Evolutionary conservation across 2,797 vertebrate genomes (phyloP).

Genomic region (Gambusia yucatana): DNA sequence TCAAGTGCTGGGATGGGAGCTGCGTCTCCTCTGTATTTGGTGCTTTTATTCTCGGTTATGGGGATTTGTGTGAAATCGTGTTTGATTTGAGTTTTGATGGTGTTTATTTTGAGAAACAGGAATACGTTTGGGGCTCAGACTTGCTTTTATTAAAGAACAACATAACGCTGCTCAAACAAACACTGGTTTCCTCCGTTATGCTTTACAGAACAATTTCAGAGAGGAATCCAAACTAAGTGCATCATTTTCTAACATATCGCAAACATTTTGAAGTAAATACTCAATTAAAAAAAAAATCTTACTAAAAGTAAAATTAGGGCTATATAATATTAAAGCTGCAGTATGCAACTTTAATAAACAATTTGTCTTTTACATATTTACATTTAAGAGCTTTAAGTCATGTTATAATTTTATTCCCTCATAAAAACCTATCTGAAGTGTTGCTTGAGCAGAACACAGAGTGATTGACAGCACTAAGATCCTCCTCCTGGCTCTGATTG

Average conservation of each 20-base stretch:
- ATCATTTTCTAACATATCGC: constrained; percentile 7
- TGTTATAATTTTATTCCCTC: too few relatives aligned
- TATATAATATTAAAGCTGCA: too few relatives aligned
- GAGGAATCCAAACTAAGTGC: constrained; percentile 21
- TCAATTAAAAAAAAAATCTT: not conserved
- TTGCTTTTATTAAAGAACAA: constrained; percentile 61
- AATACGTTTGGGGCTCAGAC: constrained; percentile 40
- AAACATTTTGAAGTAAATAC: not conserved
- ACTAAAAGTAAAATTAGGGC: too few relatives aligned
- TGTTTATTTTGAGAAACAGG: constrained; percentile 66
- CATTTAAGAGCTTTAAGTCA: too few relatives aligned
- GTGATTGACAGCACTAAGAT: too few relatives aligned
- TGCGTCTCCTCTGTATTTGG: constrained; percentile 27
- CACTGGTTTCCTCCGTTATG: constrained; percentile 20
- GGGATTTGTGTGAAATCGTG: constrained; percentile 60
- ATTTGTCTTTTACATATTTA: too few relatives aligned
- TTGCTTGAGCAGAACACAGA: too few relatives aligned
- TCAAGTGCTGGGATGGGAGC: constrained; percentile 49
- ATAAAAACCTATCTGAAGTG: too few relatives aligned
- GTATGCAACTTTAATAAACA: too few relatives aligned
- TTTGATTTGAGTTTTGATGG: constrained; percentile 54
- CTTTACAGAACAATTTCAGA: constrained; percentile 31
- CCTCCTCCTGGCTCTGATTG: too few relatives aligned
- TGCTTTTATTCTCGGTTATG: constrained; percentile 47
- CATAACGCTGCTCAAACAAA: constrained; percentile 56